These are phyloP conservation scores for Hemicordylus capensis DNA, from an alignment of 2,113 vertebrate genomes.

Conservation along the genomic window DNA sequence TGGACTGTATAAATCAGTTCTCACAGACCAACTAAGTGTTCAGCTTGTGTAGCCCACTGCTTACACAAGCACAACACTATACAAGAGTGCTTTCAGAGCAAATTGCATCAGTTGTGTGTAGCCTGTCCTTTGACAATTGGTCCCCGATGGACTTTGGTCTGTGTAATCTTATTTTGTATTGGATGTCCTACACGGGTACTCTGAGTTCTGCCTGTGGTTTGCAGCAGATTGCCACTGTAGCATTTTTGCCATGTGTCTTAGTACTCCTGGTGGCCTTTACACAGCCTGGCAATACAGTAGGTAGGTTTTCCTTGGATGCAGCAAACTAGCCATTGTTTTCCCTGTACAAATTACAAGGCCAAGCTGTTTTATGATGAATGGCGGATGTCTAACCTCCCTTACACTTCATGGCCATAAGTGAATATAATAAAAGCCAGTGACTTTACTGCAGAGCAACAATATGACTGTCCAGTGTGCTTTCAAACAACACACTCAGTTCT, in stretches of 20 bases:
- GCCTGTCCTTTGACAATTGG: neutral
- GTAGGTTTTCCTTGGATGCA: neutral
- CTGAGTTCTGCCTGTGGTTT: neutral
- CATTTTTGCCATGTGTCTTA: neutral
- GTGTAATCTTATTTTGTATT: neutral
- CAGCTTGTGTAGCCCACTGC: neutral
- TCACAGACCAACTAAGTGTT: neutral
- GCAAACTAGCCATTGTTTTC: neutral
- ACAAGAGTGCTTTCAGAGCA: neutral
- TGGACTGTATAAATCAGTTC: neutral
- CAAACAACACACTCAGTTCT: neutral
- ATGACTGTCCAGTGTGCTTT: neutral
- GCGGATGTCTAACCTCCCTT: neutral
- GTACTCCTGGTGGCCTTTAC: neutral
- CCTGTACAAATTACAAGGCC: constrained; percentile 1
- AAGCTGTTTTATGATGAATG: constrained; percentile 13
- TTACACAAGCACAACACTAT: neutral
- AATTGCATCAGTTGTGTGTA: neutral
- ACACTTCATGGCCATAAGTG: constrained; percentile 16
- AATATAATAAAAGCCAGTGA: constrained; percentile 20
- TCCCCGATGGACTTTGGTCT: neutral
- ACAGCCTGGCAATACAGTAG: neutral
- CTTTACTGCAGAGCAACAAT: constrained; percentile 26
- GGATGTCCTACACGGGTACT: neutral
- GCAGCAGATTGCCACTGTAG: neutral